A percentile compares a stretch with the other conserved stretches of the same genome.
Evolutionary conservation across 2,797 vertebrate species (phyloP).

Genomic region (Rachycentron canadum): DNA sequence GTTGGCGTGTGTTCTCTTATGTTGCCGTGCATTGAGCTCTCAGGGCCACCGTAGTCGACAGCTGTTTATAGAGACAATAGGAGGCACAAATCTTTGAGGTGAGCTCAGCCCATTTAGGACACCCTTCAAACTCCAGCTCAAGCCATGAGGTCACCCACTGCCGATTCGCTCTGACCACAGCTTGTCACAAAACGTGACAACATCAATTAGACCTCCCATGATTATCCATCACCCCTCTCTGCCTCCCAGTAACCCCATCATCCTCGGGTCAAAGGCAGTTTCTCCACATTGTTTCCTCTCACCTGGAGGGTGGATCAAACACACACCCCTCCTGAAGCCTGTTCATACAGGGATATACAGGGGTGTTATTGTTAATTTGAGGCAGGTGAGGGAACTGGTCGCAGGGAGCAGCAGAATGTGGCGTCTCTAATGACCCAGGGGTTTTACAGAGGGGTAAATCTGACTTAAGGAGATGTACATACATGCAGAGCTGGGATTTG

Average conservation of each 20-base stretch:
- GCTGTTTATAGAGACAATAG: neutral
- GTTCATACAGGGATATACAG: neutral
- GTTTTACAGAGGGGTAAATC: slow-evolving; percentile 76
- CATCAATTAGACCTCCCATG: slow-evolving; percentile 37
- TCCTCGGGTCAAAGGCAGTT: slow-evolving; percentile 1
- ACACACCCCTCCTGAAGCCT: neutral
- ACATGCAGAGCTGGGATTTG: slow-evolving; percentile 82
- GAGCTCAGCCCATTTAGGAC: neutral
- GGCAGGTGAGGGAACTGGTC: slow-evolving; percentile 6
- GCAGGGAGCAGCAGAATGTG: slow-evolving; percentile 37
- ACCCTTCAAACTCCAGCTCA: neutral
- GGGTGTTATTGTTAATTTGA: slow-evolving; percentile 9
- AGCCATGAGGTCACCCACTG: slow-evolving; percentile 17
- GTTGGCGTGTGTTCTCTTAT: no score
- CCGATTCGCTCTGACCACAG: slow-evolving; percentile 44
- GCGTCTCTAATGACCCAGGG: slow-evolving; percentile 72
- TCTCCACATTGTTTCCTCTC: neutral
- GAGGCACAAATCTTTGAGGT: neutral
- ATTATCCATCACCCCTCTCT: slow-evolving; percentile 17
- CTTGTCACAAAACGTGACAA: slow-evolving; percentile 46
- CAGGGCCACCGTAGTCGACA: no score
- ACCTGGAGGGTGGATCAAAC: neutral
- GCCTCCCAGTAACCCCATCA: neutral
- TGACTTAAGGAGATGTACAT: slow-evolving; percentile 80
- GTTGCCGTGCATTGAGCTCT: no score